Evolutionary conservation across 2,113 vertebrate genomes (phyloP), one percentile per base, ranked within the genome.

Genomic region (Petrocephalus microphthalmus): DNA sequence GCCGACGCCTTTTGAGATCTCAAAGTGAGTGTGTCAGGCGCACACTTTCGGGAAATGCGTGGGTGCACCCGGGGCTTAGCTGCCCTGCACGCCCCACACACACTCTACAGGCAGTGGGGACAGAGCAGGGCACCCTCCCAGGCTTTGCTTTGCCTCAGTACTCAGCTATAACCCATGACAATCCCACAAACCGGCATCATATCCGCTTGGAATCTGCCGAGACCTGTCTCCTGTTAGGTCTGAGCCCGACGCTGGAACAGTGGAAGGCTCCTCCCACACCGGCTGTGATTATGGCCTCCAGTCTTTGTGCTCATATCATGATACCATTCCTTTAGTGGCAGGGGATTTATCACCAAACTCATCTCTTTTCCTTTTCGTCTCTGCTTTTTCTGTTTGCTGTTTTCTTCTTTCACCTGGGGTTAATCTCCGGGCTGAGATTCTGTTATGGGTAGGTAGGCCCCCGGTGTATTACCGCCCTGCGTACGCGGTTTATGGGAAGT

Each of bases 21-120:
- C 92, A 10, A 8, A 89, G 92, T 93, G 91, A 93, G 92, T 93
- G 90, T 91, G 74, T 89, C 89, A 91, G 89, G 91, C 33, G 91
- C 91, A 85, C 85, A 88, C 87, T 89, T 93, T 93, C 91, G 64
- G 92, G 88, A 91, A 91, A 94, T 93, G 84, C 0, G 92, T 94
- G 81, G 93, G 94, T 19, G 93, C 90, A 74, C 86, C 92, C 89
- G 85, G 19, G 85, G 81, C 33, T 83, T 20, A 83, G 37, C 81
- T 47, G 51, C 84, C 84, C 25, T 53, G 11, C 49, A 49, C 84
- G 19, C 13, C 84, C 84, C 84, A 85, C 84, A 13, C 15, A 11
- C n/a, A 33, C 29, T 85, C 84, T 51, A 85, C n/a, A 1, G 7
- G 25, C 25, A 8, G 6, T 19, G 25, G 83, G 83, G 83, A 8